Evolutionary conservation across 2,113 vertebrate genomes (phyloP), one percentile per base, ranked within the genome.

Genomic region (Aythya baeri): DNA sequence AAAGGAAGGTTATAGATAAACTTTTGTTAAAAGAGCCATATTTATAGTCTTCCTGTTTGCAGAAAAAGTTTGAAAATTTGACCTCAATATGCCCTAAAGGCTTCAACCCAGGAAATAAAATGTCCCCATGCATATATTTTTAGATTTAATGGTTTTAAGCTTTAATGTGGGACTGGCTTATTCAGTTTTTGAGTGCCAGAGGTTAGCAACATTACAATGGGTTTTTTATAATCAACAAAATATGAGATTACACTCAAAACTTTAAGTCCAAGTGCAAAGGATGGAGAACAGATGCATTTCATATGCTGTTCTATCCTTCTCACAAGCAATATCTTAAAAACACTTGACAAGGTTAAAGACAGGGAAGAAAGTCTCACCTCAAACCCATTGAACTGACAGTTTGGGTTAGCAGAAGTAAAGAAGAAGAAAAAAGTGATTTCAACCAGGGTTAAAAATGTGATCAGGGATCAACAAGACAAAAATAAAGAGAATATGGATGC

Each of bases 1-100:
- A 94, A 80, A 85, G 91, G 89, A 96, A 97, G 58, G 66, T 73
- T 86, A 61, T 63, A 83, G 80, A 97, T 89, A 94, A 94, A 94
- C 67, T 80, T 83, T 63, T 79, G 50, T 50, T 94, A 79, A 76
- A 93, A 94, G 29, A 58, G 76, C 59, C 75, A 84, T 97, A 96
- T 96, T 96, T 92, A 91, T 95, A 94, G 67, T 85, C 93, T 94
- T 95, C 89, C 94, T 96, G 89, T 96, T 96, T 94, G 88, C 73
- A 94, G 49, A 89, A 72, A 88, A 84, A 68, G 70, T 79, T 91
- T 81, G 62, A 88, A 87, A 89, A 82, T 95, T 78, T 96, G 94
- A 93, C 95, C 89, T 95, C 57, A 93, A 67, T 67, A 61, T 86
- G 73, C 86, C 83, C 92, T 84, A 65, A 72, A 92, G 58, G 43